Evolutionary conservation across 2,797 vertebrate species (phyloP).

Genomic region (Acipenser oxyrinchus): DNA sequence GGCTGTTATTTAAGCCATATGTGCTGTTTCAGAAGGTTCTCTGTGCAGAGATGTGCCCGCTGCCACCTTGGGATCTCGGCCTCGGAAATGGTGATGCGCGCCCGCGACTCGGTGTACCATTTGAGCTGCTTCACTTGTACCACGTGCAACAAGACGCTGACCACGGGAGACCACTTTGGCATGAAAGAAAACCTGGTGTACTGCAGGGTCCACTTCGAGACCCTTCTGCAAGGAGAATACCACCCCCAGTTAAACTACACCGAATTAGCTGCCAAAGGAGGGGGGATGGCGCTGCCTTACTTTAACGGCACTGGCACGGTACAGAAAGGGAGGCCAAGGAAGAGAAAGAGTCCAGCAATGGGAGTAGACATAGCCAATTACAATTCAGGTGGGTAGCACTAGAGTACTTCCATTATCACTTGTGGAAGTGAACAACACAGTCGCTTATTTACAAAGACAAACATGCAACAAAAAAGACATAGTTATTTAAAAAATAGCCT

Average conservation of each 20-base stretch:
- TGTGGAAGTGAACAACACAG: no score
- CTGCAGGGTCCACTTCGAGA: slow-evolving; percentile 93
- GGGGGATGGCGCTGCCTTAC: slow-evolving; percentile 79
- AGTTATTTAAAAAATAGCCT: no score
- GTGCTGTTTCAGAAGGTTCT: slow-evolving; percentile 93
- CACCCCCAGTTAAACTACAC: slow-evolving; percentile 89
- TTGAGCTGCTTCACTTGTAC: slow-evolving; percentile 97
- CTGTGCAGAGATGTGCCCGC: slow-evolving; percentile 98
- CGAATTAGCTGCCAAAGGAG: slow-evolving; percentile 88
- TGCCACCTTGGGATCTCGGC: slow-evolving; percentile 98
- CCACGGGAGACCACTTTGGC: slow-evolving; percentile 94
- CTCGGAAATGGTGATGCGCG: slow-evolving; percentile 98
- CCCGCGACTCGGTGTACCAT: slow-evolving; percentile 95
- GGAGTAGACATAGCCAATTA: slow-evolving; percentile 90
- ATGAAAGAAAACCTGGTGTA: slow-evolving; percentile 98
- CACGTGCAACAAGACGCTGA: slow-evolving; percentile 94
- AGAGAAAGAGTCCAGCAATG: slow-evolving; percentile 90
- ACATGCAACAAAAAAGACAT: no score
- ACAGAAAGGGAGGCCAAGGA: slow-evolving; percentile 91
- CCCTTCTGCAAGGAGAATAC: slow-evolving; percentile 87
- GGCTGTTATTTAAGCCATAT: slow-evolving; percentile 39
- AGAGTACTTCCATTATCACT: no score
- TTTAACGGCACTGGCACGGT: slow-evolving; percentile 89
- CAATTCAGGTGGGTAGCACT: slow-evolving; percentile 75
- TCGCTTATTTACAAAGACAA: no score